A percentile compares a stretch with the other conserved stretches of the same genome.
These are phyloP conservation scores for Mamestra brassicae DNA, from an alignment of 2,888 invertebrate genomes.

Conservation along the genomic window DNA sequence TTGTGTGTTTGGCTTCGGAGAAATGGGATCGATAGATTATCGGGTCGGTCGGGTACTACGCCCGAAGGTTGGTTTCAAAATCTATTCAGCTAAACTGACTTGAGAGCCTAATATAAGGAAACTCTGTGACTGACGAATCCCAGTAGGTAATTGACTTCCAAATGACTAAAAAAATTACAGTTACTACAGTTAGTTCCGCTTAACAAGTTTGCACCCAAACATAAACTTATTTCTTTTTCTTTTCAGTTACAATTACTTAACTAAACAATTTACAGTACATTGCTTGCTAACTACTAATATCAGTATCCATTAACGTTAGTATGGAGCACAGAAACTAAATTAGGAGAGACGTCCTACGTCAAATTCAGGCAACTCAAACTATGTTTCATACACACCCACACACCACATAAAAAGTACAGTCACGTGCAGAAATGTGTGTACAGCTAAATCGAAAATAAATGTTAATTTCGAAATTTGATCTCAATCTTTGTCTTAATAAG, in stretches of 20 bases:
- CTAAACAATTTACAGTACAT: not conserved
- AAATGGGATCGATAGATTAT: not conserved
- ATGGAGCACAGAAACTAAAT: slow-evolving; percentile 36
- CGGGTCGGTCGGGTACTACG: not conserved
- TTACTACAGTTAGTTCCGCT: not conserved
- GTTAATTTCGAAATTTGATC: too few relatives aligned
- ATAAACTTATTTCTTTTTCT: not conserved
- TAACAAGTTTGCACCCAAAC: not conserved
- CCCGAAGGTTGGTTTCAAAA: not conserved
- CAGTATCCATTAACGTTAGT: slow-evolving; percentile 21
- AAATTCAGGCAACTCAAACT: slow-evolving; percentile 16
- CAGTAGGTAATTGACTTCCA: too few relatives aligned
- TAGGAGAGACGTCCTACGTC: slow-evolving; percentile 19
- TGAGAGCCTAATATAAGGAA: too few relatives aligned
- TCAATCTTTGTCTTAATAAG: not conserved
- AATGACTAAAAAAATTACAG: too few relatives aligned
- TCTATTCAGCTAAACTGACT: not conserved
- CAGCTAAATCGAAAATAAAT: not conserved
- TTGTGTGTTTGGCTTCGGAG: not conserved
- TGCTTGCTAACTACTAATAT: slow-evolving; percentile 2
- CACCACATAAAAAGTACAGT: slow-evolving; percentile 5
- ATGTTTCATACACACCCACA: not conserved
- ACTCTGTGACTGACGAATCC: too few relatives aligned
- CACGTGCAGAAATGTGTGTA: not conserved
- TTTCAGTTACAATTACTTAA: not conserved